Conservation (phyloP, 2,888 invertebrate species). For the Dinocampus coccinellae region DNA sequence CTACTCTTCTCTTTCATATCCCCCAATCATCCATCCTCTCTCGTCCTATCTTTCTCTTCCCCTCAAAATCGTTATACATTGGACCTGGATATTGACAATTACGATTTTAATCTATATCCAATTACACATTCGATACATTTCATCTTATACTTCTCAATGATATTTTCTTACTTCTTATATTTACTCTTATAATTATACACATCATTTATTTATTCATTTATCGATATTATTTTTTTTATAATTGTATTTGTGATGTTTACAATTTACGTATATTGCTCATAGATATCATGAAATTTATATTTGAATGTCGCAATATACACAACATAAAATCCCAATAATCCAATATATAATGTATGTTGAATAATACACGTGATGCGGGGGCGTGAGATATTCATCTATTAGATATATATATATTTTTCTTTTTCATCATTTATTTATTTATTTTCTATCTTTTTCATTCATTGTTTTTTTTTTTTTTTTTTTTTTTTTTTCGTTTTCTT, state of each 20-base stretch:
- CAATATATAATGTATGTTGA: neutral
- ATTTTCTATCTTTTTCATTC: neutral
- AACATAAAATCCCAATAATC: neutral
- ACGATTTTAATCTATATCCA: slow-evolving; percentile 62
- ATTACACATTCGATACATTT: slow-evolving; percentile 55
- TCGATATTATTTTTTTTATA: neutral
- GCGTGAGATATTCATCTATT: slow-evolving; percentile 39
- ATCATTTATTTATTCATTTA: neutral
- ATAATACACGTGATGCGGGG: slow-evolving; percentile 28
- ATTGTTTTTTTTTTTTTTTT: neutral
- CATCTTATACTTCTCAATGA: slow-evolving; percentile 28
- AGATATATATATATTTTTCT: slow-evolving; percentile 15
- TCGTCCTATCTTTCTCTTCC: no score
- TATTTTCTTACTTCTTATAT: slow-evolving; percentile 12
- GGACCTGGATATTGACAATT: slow-evolving; percentile 61
- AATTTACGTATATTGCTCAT: neutral
- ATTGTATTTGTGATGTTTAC: neutral
- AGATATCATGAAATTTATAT: neutral
- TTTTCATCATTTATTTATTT: neutral
- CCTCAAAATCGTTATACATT: slow-evolving; percentile 35
- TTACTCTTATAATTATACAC: slow-evolving; percentile 9
- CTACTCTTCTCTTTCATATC: neutral
- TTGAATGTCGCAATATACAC: neutral
- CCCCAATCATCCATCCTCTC: neutral
- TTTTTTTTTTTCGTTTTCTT: neutral